Conservation (phyloP, 2,888 invertebrate species). For the Drosophila mulleri region DNA sequence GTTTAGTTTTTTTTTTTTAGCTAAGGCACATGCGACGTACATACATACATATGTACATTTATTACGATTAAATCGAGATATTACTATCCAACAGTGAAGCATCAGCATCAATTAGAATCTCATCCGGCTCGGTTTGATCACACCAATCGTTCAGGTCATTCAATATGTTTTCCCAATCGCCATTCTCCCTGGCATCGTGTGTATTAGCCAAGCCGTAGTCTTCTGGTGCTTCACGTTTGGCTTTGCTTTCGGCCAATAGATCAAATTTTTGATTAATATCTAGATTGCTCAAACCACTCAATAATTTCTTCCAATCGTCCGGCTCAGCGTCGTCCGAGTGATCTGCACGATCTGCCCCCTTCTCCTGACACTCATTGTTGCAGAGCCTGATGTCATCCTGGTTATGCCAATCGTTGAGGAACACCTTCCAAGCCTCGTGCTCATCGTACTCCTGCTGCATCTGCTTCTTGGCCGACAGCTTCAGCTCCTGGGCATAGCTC, state of each 20-base stretch:
- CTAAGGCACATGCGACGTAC: not conserved
- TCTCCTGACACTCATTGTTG: not conserved
- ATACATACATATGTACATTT: constrained; percentile 16
- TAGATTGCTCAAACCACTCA: not conserved
- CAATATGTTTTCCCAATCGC: constrained; percentile 5
- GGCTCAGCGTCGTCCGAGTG: too few relatives aligned
- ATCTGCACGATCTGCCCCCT: not conserved
- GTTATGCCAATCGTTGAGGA: constrained; percentile 1
- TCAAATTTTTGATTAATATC: not conserved
- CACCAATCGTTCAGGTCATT: constrained; percentile 5
- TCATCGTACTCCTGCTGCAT: not conserved
- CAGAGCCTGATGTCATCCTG: not conserved
- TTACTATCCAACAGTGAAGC: not conserved
- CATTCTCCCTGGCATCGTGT: too few relatives aligned
- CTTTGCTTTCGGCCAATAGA: not conserved
- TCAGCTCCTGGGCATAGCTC: not conserved
- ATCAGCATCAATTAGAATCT: not conserved
- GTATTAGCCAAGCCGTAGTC: not conserved
- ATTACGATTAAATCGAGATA: constrained; percentile 9
- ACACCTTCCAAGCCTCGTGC: not conserved
- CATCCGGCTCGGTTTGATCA: not conserved
- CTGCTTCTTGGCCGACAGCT: not conserved
- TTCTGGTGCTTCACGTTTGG: not conserved
- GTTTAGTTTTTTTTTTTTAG: constrained; percentile 1
- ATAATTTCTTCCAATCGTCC: not conserved